phyloP scores from a whole-genome alignment of 2,888 invertebrate genomes.

The Thumatha senex region DNA sequence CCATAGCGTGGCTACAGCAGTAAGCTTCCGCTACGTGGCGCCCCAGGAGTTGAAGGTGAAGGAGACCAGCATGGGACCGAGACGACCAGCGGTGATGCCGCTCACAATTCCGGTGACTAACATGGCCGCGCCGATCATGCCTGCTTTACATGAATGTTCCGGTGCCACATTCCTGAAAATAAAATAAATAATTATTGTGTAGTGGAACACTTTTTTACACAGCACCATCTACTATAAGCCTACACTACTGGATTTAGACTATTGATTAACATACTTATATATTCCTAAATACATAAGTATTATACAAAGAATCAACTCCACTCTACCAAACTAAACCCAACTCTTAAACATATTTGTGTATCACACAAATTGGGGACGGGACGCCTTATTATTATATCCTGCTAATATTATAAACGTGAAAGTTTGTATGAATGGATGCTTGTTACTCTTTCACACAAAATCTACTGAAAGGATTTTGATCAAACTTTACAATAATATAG shows the following conservation, averaged over 20 bases:
- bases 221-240: too few species aligned
- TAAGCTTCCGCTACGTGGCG: slow-evolving; percentile 57
- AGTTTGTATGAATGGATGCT: too few species aligned
- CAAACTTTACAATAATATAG: too few species aligned
- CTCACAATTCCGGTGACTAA: slow-evolving; percentile 94
- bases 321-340: too few species aligned
- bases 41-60: slow-evolving; percentile 37
- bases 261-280: neutral
- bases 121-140: slow-evolving; percentile 98
- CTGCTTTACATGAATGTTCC: slow-evolving; percentile 92
- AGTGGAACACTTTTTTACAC: neutral
- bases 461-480: too few species aligned
- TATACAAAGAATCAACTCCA: too few species aligned
- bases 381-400: too few species aligned
- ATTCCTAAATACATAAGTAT: neutral
- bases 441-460: too few species aligned
- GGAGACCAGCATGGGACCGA: slow-evolving; percentile 80
- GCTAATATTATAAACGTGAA: too few species aligned
- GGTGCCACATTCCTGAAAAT: slow-evolving; percentile 85
- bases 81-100: slow-evolving; percentile 83
- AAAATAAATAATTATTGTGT: neutral
- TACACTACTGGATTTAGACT: too few species aligned
- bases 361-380: too few species aligned
- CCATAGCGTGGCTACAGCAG: neutral
- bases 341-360: too few species aligned